Evolutionary conservation across 1,140 invertebrate species (phyloP).

Genomic region (Drosophila murphyi): DNA sequence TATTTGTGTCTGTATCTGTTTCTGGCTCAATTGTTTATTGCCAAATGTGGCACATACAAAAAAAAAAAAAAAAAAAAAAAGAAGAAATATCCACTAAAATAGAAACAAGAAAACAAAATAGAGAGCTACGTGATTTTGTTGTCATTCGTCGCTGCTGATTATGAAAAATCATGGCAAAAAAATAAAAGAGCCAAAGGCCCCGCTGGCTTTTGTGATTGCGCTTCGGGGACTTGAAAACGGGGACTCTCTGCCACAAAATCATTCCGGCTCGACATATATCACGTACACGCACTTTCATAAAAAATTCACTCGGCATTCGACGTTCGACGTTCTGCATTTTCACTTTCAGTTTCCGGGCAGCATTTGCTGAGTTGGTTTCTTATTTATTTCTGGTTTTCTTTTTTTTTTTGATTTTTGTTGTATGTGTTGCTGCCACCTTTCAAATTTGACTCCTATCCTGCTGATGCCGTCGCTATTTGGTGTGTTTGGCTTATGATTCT

Average conservation of each 20-base stretch:
- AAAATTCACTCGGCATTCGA: constrained; percentile 57
- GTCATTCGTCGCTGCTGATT: constrained; percentile 65
- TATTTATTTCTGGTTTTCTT: constrained; percentile 36
- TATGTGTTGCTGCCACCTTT: constrained; percentile 14
- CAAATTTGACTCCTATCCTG: constrained; percentile 27
- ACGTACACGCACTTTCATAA: constrained; percentile 75
- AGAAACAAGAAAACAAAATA: constrained; percentile 19
- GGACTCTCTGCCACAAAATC: constrained; percentile 49
- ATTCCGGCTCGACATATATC: constrained; percentile 68
- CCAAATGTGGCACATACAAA: constrained; percentile 13
- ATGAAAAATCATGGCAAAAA: constrained; percentile 80
- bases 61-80: neutral
- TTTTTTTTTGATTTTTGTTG: constrained; percentile 1
- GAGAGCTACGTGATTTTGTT: constrained; percentile 74
- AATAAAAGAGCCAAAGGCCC: constrained; percentile 39
- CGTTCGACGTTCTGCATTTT: constrained; percentile 42
- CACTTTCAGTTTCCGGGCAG: constrained; percentile 65
- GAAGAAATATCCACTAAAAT: neutral
- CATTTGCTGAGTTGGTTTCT: constrained; percentile 13
- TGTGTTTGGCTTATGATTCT: constrained; percentile 33
- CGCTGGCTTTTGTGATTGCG: constrained; percentile 52
- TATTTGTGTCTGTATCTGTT: constrained; percentile 3
- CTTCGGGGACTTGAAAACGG: constrained; percentile 18
- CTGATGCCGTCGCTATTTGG: neutral
- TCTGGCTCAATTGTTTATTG: constrained; percentile 15